These are phyloP conservation scores for Pseudorasbora parva DNA, from an alignment of 2,113 vertebrate species.

Conservation along the genomic window DNA sequence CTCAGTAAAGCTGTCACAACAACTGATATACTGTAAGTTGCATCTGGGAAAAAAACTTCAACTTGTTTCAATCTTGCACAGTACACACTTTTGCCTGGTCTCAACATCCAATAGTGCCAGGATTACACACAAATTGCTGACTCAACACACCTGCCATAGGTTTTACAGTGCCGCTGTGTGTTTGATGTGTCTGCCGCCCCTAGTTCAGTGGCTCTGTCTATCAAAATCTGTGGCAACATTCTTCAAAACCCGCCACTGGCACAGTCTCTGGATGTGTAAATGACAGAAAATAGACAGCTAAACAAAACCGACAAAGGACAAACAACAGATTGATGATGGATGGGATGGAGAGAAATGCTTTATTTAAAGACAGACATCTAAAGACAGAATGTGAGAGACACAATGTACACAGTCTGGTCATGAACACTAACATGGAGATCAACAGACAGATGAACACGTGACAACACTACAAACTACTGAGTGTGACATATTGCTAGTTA, in stretches of 20 bases:
- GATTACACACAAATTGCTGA: constrained; percentile 18
- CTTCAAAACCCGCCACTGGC: constrained; percentile 19
- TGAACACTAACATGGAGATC: constrained; percentile 40
- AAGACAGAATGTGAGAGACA: constrained; percentile 19
- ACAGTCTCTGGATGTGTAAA: not conserved
- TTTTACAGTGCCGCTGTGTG: not conserved
- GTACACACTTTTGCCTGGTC: constrained; percentile 4
- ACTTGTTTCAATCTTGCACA: constrained; percentile 31
- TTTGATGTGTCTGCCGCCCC: constrained; percentile 2
- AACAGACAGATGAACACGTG: constrained; percentile 48
- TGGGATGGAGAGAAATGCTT: constrained; percentile 61
- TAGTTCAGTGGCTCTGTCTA: constrained; percentile 31
- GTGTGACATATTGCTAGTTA: constrained; percentile 17
- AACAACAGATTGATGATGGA: constrained; percentile 63
- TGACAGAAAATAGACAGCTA: constrained; percentile 18
- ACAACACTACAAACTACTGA: constrained; percentile 11
- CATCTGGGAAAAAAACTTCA: not conserved
- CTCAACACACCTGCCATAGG: constrained; percentile 8
- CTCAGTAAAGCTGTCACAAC: not conserved
- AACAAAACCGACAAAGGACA: constrained; percentile 62
- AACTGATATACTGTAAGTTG: not conserved
- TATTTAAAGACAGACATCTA: constrained; percentile 64
- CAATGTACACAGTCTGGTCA: constrained; percentile 17
- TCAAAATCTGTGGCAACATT: constrained; percentile 25
- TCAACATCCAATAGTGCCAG: constrained; percentile 4